Evolutionary conservation across 2,888 invertebrate genomes (phyloP), one percentile per base, ranked within the genome.

Genomic region (Pterobdella sp.): DNA sequence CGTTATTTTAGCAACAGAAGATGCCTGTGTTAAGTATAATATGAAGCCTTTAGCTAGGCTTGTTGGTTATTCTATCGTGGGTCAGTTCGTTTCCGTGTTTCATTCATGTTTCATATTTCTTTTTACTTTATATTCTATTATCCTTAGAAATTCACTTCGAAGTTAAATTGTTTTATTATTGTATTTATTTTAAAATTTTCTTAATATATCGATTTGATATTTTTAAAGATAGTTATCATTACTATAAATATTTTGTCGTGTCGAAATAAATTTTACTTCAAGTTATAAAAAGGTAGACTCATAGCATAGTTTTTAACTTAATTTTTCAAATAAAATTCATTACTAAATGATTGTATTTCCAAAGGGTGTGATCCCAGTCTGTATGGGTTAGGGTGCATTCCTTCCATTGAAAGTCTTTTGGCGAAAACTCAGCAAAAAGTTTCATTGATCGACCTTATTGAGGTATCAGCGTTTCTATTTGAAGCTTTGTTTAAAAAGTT

Each of bases 331-430:
- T 37, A 10, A 10, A 14, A 26, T 64, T 22, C 64, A 26, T 29
- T 14, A 22, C 7, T 31, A 18, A 32, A 26, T 37, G 52, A 4
- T 18, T 63, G 31, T 31, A 65, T 74, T 72, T 34, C 75, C 63
- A 4, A 49, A 83, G 86, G 87, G 64, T 95, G 95, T 66, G 96
- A 96, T 79, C 98, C 98, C 64, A 90, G 89, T 81, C 94, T 98
- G 80, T 98, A 98, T 97, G 97, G 96, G 72, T 90, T 95, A 79
- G 96, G 96, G 0, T 97, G 97, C 1, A 94, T 92, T 31, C 91
- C 94, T 0, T 94, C 98, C 31, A 96, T 97, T 72, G 87, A 89
- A 80, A 90, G 90, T 81, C 87, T 96, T 32, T 87, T 95, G 29
- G 90, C 35, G 3, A 87, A 36, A 14, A 87, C 92, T 66, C 91